Conservation (phyloP, 2,888 invertebrate genomes). For the Quadroppia sp. region DNA sequence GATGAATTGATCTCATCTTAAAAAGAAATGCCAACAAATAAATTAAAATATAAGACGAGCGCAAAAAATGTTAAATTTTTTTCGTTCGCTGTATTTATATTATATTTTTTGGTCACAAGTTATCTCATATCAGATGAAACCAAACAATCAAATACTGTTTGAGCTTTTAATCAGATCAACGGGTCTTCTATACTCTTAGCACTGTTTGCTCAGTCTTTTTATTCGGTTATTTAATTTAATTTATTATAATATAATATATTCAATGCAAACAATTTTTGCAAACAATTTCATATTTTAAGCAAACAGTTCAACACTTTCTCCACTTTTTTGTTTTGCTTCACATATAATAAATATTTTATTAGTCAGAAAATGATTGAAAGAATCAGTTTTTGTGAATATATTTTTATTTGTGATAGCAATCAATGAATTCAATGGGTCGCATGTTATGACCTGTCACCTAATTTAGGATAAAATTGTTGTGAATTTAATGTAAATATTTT, state of each 20-base stretch:
- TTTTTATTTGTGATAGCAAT: no score
- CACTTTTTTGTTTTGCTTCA: background rate
- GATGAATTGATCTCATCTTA: background rate
- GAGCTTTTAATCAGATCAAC: constrained; percentile 25
- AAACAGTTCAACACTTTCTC: constrained; percentile 30
- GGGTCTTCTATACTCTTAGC: background rate
- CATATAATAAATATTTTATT: constrained; percentile 15
- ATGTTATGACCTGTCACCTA: no score
- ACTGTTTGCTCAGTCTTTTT: background rate
- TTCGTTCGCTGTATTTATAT: background rate
- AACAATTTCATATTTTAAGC: constrained; percentile 29
- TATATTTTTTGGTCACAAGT: constrained; percentile 11
- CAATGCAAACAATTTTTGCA: constrained; percentile 32
- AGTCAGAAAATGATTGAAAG: background rate
- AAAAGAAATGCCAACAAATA: constrained; percentile 17
- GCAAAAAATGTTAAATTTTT: background rate
- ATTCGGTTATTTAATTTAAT: constrained; percentile 28
- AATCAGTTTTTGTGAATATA: background rate
- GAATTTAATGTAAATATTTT: no score
- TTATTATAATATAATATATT: constrained; percentile 35
- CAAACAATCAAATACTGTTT: constrained; percentile 27
- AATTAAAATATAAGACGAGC: constrained; percentile 17
- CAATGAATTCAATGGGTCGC: no score
- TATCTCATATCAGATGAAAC: constrained; percentile 27
- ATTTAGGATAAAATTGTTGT: no score